These are phyloP conservation scores for Manis crassicaudata DNA, from an alignment of 2,797 vertebrate species.

Conservation along the genomic window DNA sequence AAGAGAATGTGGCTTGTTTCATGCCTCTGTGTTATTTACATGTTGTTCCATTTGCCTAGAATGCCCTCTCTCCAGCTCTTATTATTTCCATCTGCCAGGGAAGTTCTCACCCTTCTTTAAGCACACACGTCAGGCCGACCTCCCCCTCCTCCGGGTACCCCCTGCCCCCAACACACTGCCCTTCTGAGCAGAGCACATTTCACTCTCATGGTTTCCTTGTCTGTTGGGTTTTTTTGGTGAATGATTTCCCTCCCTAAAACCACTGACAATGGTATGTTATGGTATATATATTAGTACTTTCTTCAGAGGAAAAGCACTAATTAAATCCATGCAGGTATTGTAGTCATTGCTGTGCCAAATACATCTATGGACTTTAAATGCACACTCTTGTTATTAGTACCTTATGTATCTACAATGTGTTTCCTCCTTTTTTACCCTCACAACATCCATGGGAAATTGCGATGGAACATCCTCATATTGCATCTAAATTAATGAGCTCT, in stretches of 20 bases:
- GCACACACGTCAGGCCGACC: not conserved
- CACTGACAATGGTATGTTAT: not conserved
- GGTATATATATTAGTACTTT: not conserved
- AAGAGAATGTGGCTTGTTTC: not conserved
- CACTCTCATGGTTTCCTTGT: not conserved
- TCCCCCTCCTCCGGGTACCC: not conserved
- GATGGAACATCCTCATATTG: not conserved
- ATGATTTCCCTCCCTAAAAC: not conserved
- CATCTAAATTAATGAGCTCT: not conserved
- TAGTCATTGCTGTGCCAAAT: not conserved
- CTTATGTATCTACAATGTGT: not conserved
- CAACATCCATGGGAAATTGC: not conserved
- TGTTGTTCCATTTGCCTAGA: not conserved
- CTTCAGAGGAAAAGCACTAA: not conserved
- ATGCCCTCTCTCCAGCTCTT: not conserved
- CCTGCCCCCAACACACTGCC: not conserved
- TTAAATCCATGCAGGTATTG: not conserved
- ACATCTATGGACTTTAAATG: not conserved
- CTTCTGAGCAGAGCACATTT: not conserved
- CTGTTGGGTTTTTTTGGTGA: not conserved
- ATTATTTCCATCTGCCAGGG: not conserved
- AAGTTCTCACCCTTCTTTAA: conserved; percentile 24
- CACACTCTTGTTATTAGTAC: not conserved
- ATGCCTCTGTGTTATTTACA: not conserved
- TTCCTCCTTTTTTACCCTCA: not conserved